Evolutionary conservation across 2,797 vertebrate genomes (phyloP).

Genomic region (Lutra lutra): DNA sequence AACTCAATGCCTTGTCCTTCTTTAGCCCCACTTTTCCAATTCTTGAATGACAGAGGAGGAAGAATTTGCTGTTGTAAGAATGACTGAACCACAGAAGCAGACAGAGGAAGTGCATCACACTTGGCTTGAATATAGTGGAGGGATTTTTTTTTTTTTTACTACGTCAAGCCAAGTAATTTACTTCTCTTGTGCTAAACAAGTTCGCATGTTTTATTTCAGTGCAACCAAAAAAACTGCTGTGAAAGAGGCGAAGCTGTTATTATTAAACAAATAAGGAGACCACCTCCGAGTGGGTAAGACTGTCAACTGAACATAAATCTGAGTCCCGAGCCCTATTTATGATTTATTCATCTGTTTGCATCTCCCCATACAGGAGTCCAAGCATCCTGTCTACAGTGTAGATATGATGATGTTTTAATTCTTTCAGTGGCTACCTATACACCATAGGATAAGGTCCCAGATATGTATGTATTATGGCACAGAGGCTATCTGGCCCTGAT

Average conservation of each 20-base stretch:
- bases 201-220: background rate
- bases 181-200: background rate
- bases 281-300: background rate
- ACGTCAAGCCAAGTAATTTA: background rate
- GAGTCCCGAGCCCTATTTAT: background rate
- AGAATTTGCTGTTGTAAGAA: background rate
- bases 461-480: rapidly evolving
- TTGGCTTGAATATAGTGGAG: background rate
- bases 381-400: background rate
- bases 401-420: background rate
- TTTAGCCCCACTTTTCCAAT: background rate
- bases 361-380: background rate
- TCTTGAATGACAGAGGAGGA: background rate
- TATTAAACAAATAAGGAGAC: background rate
- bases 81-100: background rate
- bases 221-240: background rate
- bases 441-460: background rate
- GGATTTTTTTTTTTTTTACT: background rate
- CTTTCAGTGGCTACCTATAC: background rate
- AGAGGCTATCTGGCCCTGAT: background rate
- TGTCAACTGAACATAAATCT: background rate
- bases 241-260: background rate
- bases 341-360: background rate
- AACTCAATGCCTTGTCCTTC: background rate
- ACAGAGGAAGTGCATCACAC: background rate